Evolutionary conservation across 2,797 vertebrate genomes (phyloP).

Genomic region (Spizella passerina): DNA sequence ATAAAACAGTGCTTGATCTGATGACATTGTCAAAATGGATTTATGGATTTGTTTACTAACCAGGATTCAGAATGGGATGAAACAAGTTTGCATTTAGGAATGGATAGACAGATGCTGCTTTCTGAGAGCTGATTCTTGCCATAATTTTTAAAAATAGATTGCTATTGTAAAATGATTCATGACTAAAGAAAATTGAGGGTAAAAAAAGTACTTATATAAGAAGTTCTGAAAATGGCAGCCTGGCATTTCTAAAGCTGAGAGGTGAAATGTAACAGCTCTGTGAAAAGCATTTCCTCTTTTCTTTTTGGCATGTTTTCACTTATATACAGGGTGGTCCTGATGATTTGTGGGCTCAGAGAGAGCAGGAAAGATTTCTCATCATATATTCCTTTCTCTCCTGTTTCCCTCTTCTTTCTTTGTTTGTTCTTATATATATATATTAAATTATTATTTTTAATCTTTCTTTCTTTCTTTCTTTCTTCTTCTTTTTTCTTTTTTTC

Average conservation of each 20-base stretch:
- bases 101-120: neutral
- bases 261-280: neutral
- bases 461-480: no score
- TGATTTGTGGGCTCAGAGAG: neutral
- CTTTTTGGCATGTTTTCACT: conserved; percentile 33
- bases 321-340: conserved; percentile 52
- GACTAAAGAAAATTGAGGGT: neutral
- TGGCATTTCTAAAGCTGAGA: conserved; percentile 26
- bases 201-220: neutral
- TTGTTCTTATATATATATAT: neutral
- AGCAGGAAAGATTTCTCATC: neutral
- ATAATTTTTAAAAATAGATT: neutral
- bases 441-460: no score
- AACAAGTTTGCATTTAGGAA: neutral
- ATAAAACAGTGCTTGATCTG: neutral
- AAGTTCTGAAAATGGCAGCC: neutral
- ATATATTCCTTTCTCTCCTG: neutral
- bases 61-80: conserved; percentile 3
- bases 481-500: accelerated
- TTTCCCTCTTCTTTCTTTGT: neutral
- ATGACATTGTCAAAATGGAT: conserved; percentile 2
- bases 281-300: conserved; percentile 36
- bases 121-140: neutral
- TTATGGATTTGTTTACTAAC: conserved; percentile 54
- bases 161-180: neutral